Evolutionary conservation across 2,113 vertebrate genomes (phyloP), one percentile per base, ranked within the genome.

Genomic region (Phocoena phocoena): DNA sequence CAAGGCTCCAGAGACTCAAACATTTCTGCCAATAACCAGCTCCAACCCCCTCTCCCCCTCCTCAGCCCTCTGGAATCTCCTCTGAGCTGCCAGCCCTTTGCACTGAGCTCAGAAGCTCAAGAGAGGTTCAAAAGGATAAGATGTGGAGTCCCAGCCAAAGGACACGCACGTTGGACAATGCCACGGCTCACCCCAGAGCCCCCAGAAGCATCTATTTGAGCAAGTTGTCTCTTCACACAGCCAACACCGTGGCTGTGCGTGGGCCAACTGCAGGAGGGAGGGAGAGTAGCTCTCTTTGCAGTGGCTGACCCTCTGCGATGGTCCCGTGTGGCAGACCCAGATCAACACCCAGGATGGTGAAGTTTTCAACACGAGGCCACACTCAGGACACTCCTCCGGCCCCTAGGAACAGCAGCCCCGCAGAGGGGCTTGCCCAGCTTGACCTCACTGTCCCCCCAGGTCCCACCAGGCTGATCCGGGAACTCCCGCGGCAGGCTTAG

Each of bases 141-240:
- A 33, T 1, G 28, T 12, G 55, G 65, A 6, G 0, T 20, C 28
- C 13, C 15, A 55, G 87, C 36, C 44, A 6, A 0, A 50, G 26
- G 41, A 14, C 28, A 2, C 0, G 0, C 18, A 38, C 1, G 8
- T 2, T 21, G 70, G 62, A 23, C 47, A 33, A 1, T 0, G 7
- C 47, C 6, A 50, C 31, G 65, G 67, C 80, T 67, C 21, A 1
- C 50, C 3, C 2, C 36, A 2, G 41, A n/a, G n/a, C 41, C 47
- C 65, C 41, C 36, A 5, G 21, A 2, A 17, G n/a, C 73, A 2
- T 13, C 26, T 55, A 36, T 73, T 18, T 60, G 50, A 94, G 70
- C n/a, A 38, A 23, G 31, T 2, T 28, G 21, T 62, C 33, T 85
- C 65, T 60, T 77, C 26, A 67, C 58, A 23, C 2, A 84, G 70